These are phyloP conservation scores for Brachyptera putata DNA, from an alignment of 2,888 invertebrate genomes.

Conservation along the genomic window DNA sequence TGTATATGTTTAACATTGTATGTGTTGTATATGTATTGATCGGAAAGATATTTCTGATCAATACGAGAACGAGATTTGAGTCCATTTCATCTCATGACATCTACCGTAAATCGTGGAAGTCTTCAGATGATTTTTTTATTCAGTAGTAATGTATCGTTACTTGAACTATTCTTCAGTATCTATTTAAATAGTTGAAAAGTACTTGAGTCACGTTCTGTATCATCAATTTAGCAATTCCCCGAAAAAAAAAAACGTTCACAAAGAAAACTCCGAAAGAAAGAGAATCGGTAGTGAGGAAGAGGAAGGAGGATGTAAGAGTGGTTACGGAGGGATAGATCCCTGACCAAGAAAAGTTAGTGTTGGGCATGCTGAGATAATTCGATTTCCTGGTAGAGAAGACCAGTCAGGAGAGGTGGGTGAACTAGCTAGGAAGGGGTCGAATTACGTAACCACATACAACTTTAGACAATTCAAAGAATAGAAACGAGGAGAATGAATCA, in stretches of 20 bases:
- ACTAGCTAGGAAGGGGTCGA: conserved; percentile 2
- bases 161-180: no score
- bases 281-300: neutral
- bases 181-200: no score
- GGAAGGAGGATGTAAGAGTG: neutral
- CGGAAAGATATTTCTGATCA: no score
- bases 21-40: no score
- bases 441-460: neutral
- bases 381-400: conserved; percentile 3
- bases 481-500: neutral
- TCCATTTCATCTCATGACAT: no score
- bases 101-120: no score
- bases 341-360: conserved; percentile 17
- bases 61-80: no score
- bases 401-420: neutral
- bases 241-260: neutral
- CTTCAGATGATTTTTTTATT: no score
- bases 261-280: neutral
- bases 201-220: neutral
- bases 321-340: neutral
- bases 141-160: no score
- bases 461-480: neutral
- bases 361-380: conserved; percentile 6
- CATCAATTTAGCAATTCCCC: conserved; percentile 5
- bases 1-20: no score